These are phyloP conservation scores for Luehdorfia chinensis DNA, from an alignment of 1,140 invertebrate genomes.

Conservation along the genomic window DNA sequence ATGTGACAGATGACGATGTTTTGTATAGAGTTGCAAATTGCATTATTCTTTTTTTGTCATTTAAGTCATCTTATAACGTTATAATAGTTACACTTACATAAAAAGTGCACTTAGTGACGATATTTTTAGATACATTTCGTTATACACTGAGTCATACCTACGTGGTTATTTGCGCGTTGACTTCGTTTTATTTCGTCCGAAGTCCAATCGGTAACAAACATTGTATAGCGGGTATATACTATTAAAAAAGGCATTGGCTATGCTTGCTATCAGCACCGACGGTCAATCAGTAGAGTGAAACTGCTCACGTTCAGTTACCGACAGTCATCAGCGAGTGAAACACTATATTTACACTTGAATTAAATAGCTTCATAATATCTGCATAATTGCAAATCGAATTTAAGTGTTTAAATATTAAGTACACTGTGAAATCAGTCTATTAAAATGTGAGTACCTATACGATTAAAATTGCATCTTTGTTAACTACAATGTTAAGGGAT, in stretches of 20 bases:
- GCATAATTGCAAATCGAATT: slow-evolving; percentile 2
- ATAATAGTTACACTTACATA: background rate
- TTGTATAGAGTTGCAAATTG: background rate
- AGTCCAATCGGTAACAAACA: slow-evolving; percentile 11
- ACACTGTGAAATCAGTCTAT: too few relatives aligned
- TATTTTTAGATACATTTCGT: slow-evolving; percentile 2
- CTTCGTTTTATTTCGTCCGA: slow-evolving; percentile 1
- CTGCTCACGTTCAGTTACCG: slow-evolving; percentile 9
- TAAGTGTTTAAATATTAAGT: too few relatives aligned
- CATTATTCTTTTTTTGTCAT: background rate
- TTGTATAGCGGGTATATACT: background rate
- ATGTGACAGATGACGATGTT: too few relatives aligned
- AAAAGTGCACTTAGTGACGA: background rate
- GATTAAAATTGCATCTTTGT: too few relatives aligned
- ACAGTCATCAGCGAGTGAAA: slow-evolving; percentile 5
- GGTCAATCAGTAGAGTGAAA: slow-evolving; percentile 1
- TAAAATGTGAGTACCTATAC: too few relatives aligned
- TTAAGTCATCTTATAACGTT: background rate
- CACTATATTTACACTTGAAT: background rate
- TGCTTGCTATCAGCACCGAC: slow-evolving; percentile 5
- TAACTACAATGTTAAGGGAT: too few relatives aligned
- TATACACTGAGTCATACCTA: slow-evolving; percentile 7
- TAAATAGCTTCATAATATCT: background rate
- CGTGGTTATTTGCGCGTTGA: background rate
- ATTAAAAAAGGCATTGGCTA: background rate